Evolutionary conservation across 2,113 vertebrate genomes (phyloP), one percentile per base, ranked within the genome.

Genomic region (Carollia perspicillata): DNA sequence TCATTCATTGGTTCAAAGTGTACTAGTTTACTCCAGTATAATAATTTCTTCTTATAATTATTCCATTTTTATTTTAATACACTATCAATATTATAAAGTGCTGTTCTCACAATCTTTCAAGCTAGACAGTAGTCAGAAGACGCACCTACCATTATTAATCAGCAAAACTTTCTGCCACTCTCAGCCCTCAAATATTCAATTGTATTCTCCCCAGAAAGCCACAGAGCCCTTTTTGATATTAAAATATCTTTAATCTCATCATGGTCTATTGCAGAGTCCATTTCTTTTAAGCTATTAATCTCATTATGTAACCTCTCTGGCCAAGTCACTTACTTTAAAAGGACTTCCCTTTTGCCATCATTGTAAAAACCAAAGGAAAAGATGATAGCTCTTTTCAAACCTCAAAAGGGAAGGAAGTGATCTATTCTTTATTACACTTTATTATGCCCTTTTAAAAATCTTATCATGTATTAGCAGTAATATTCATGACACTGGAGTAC

Each of bases 381-480:
- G 95, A 85, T 79, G 86, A 97, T 87, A 89, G 93, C 79, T 91
- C 81, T 95, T 96, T 96, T 83, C 72, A 96, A 97, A 95, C 55
- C 96, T 96, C 97, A 95, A 89, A 97, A 93, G 96, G 78, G 47
- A 96, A 96, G 83, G 83, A 95, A 96, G 89, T 96, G 96, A 97
- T 97, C 94, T 97, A 87, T 94, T 97, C 96, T 96, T 97, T 96
- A 96, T 96, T 96, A 96, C 11, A 86, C 89, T 93, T 92, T 96
- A 97, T 97, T 96, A 96, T 97, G 93, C 97, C 93, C 91, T 97
- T 97, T 98, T 44, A 96, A 97, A 97, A 97, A 94, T 96, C 97
- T 97, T 96, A 98, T 96, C 96, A 95, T 97, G 93, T 97, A 97
- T 97, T 98, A 97, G 96, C 89, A 94, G 97, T 96, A 97, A 97